phyloP scores from a whole-genome alignment of 2,888 invertebrate species.

The Andrena hattorfiana region DNA sequence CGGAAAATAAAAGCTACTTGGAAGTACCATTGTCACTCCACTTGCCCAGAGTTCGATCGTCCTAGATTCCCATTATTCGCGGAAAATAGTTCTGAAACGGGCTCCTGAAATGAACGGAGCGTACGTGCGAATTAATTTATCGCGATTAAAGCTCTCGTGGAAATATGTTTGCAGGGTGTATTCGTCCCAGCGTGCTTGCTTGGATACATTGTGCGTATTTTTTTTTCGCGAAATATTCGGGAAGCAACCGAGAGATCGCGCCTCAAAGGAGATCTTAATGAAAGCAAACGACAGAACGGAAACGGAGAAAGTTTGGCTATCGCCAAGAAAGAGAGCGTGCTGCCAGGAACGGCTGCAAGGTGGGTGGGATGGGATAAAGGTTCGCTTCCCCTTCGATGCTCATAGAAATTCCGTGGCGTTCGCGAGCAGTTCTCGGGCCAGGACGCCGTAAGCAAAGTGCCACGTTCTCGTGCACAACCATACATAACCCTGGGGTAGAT shows the following conservation, averaged over 20 bases:
- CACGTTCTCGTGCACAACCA: conserved; percentile 60
- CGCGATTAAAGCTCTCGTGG: too few relatives aligned
- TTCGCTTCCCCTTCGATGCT: conserved; percentile 57
- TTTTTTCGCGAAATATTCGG: neutral
- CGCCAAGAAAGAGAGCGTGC: conserved; percentile 32
- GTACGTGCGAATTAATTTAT: neutral
- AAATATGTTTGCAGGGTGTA: too few relatives aligned
- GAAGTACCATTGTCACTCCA: conserved; percentile 12
- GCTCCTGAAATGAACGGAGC: neutral
- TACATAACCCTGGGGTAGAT: conserved; percentile 73
- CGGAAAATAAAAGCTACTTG: conserved; percentile 28
- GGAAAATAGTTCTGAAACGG: neutral
- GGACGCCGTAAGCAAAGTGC: conserved; percentile 69
- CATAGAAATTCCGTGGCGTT: conserved; percentile 76
- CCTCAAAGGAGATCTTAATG: conserved; percentile 67
- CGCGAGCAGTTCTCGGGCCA: conserved; percentile 64
- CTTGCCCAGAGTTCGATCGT: conserved; percentile 16
- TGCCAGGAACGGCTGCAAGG: conserved; percentile 21
- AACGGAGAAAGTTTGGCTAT: conserved; percentile 55
- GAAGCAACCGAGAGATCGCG: conserved; percentile 48
- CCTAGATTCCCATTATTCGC: neutral
- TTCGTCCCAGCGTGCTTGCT: too few relatives aligned
- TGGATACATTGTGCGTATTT: neutral
- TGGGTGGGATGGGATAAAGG: conserved; percentile 16
- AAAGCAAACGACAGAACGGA: conserved; percentile 59